Base-by-base conservation (phyloP, 2,888 invertebrate species). In the Aspidiotus destructor region DNA sequence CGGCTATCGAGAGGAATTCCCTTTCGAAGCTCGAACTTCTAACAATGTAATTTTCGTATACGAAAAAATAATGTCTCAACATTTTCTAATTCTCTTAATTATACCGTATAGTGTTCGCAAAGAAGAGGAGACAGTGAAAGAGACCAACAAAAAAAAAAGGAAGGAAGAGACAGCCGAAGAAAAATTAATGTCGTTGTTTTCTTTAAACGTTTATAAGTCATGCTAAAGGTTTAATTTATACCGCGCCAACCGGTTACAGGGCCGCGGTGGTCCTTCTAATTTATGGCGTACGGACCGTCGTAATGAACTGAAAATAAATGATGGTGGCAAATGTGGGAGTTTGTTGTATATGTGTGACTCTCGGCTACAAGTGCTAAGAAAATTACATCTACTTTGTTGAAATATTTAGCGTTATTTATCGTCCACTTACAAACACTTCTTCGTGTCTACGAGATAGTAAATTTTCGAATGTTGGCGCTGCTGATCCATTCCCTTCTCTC, bases 61-160 rank as follows among this genome's bases (percentile, higher is more conserved):
- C 62, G 16, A 62, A 62, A 61, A 61, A 53, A 62, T 41, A 41
- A 42, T 62, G 53, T 62, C 62, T 28, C 62, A 40, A 62, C 62
- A 53, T 62, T 62, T 28, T 62, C 62, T 62, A 62, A 62, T 62
- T 40, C 62, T 28, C 62, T 62, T 62, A 62, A 62, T 62, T 62
- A 62, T 28, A 28, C 28, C 28, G 28, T 28, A 28, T 62, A 62
- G 44, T 62, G 62, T 62, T 53, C 48, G 62, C 53, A 62, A 53
- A 44, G n/a, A 62, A 48, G 62, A 61, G 28, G 28, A 28, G 28
- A 28, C 28, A 28, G 28, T 28, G 5, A 28, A 28, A 28, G 28
- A 28, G 28, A 28, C 28, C 5, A 28, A 28, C 1, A 28, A 28
- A 28, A 28, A 28, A 28, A 28, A 28, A 28, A 28, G 28, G 5